phyloP scores from a whole-genome alignment of 2,888 invertebrate species.

The Athalia rosae region DNA sequence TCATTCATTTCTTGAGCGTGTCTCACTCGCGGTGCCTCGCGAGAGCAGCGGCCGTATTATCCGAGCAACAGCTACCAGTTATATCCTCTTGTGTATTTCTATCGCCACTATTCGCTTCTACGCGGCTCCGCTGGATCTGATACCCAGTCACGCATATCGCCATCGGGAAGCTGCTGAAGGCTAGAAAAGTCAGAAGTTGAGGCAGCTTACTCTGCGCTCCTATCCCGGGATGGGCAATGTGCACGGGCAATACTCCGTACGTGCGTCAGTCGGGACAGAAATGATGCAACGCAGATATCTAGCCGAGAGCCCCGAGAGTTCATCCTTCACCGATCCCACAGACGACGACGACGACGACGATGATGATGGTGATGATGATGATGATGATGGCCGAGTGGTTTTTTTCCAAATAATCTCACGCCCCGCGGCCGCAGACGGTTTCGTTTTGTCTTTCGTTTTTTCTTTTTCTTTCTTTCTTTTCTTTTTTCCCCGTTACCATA shows the following conservation, averaged over 20 bases:
- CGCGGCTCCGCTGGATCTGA: neutral
- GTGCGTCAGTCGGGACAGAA: too few species aligned
- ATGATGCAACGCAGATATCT: too few species aligned
- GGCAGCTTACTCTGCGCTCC: neutral
- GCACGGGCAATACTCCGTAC: too few species aligned
- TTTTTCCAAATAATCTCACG: slow-evolving; percentile 21
- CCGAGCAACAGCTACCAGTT: too few species aligned
- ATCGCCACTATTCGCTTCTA: neutral
- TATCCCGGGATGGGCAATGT: too few species aligned
- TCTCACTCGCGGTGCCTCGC: too few species aligned
- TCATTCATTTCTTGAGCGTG: slow-evolving; percentile 27
- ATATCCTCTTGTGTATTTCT: too few species aligned
- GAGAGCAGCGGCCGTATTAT: too few species aligned
- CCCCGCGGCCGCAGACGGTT: slow-evolving; percentile 6
- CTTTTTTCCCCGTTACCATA: neutral
- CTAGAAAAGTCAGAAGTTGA: neutral
- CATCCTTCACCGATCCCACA: too few species aligned
- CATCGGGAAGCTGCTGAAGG: neutral
- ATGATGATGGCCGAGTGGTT: neutral
- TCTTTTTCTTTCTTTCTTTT: neutral
- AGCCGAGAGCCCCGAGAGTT: too few species aligned
- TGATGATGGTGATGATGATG: too few species aligned
- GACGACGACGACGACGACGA: too few species aligned
- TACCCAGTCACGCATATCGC: slow-evolving; percentile 12
- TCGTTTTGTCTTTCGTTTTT: neutral